These are phyloP conservation scores for Phrynocephalus guinanensis DNA, from an alignment of 2,797 vertebrate genomes.

Conservation along the genomic window DNA sequence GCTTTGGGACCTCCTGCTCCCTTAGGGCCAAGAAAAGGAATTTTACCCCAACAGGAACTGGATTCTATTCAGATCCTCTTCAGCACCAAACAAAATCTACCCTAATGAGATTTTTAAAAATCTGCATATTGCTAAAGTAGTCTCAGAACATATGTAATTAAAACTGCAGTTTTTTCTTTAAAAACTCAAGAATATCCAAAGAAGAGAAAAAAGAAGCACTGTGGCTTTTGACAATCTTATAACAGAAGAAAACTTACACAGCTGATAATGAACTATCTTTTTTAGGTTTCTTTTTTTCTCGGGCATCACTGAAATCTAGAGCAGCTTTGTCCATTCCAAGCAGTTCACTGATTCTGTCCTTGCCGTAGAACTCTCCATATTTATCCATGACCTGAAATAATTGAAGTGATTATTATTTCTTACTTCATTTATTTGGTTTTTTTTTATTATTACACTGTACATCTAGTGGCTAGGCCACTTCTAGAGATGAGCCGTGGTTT, in stretches of 20 bases:
- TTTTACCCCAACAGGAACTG: background rate
- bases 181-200: background rate
- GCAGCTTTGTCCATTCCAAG: slow-evolving; percentile 92
- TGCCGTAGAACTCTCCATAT: slow-evolving; percentile 90
- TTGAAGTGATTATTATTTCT: background rate
- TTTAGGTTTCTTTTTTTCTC: slow-evolving; percentile 84
- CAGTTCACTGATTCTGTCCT: slow-evolving; percentile 89
- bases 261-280: slow-evolving; percentile 83
- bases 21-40: background rate
- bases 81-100: background rate
- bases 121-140: background rate
- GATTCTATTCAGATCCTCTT: background rate
- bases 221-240: background rate
- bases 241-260: slow-evolving; percentile 80
- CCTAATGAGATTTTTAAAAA: background rate
- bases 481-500: too few relatives aligned
- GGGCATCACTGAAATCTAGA: slow-evolving; percentile 88
- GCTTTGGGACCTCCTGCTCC: background rate
- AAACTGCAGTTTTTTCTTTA: background rate
- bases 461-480: too few relatives aligned
- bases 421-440: background rate
- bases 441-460: too few relatives aligned
- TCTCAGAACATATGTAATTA: background rate
- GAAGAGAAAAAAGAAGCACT: background rate
- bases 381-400: slow-evolving; percentile 92